phyloP scores from a whole-genome alignment of 2,797 vertebrate species.

The Dicrostonyx torquatus region DNA sequence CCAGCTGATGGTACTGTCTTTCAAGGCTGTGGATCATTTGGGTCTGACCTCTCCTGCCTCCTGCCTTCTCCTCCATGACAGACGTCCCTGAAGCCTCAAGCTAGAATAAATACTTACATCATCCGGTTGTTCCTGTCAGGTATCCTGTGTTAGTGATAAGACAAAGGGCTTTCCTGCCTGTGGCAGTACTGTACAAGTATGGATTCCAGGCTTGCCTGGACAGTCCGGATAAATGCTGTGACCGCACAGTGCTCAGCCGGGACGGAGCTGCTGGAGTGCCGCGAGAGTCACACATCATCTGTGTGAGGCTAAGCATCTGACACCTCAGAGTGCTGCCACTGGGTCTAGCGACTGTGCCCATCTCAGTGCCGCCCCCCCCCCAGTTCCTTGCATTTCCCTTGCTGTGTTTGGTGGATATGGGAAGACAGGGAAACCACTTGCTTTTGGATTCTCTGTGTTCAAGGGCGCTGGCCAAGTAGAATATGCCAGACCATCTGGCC shows the following conservation, averaged over 20 bases:
- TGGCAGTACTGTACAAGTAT: background rate
- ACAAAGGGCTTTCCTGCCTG: conserved; percentile 45
- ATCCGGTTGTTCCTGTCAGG: background rate
- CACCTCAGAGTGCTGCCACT: background rate
- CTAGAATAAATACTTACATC: background rate
- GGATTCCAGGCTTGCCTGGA: conserved; percentile 54
- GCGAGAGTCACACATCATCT: background rate
- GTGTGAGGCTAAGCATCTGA: conserved; percentile 41
- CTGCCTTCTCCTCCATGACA: background rate
- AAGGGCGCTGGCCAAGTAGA: background rate
- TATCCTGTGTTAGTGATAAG: background rate
- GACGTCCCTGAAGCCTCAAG: background rate
- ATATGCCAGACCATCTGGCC: background rate
- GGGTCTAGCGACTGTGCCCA: background rate
- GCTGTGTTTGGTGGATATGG: background rate
- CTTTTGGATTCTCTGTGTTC: background rate
- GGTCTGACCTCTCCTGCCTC: too few relatives aligned
- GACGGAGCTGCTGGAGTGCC: background rate
- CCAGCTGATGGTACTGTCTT: background rate
- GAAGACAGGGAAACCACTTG: background rate
- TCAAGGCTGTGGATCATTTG: background rate
- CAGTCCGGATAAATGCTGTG: conserved; percentile 26
- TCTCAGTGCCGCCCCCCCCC: background rate
- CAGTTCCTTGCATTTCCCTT: background rate
- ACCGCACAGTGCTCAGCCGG: background rate